A percentile compares a stretch with the other conserved stretches of the same genome.
phyloP scores from a whole-genome alignment of 2,113 vertebrate species.

The Buteo buteo region DNA sequence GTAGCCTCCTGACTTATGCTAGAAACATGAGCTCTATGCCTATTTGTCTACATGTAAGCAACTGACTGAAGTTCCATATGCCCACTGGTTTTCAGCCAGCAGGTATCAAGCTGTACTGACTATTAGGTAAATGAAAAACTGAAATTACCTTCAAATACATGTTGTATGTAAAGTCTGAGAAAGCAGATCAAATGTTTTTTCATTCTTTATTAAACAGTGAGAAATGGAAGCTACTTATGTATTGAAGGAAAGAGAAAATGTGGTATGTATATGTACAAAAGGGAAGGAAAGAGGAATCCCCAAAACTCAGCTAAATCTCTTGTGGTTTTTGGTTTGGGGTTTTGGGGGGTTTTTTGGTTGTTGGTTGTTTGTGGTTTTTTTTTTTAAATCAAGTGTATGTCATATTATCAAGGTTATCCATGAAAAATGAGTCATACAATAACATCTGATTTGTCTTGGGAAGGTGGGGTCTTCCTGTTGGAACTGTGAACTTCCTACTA shows the following conservation, averaged over 20 bases:
- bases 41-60: not conserved
- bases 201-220: not conserved
- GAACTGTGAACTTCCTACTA: conserved; percentile 28
- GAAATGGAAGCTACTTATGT: not conserved
- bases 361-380: too few relatives aligned
- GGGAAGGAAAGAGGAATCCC: not conserved
- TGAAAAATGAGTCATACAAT: conserved; percentile 37
- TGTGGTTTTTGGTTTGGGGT: not conserved
- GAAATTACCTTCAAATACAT: not conserved
- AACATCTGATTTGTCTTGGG: conserved; percentile 7
- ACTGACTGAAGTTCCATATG: not conserved
- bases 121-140: not conserved
- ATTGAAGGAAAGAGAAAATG: not conserved
- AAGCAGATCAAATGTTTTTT: not conserved
- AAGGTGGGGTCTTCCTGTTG: conserved; percentile 45
- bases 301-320: not conserved
- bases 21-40: not conserved
- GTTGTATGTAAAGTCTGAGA: not conserved
- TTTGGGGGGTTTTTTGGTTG: not conserved
- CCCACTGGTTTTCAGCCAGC: not conserved
- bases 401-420: not conserved
- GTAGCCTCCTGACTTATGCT: not conserved
- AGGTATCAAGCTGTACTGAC: not conserved
- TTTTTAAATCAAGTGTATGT: not conserved
- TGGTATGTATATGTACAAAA: not conserved